phyloP scores from a whole-genome alignment of 2,113 vertebrate genomes.

The Jaculus jaculus region DNA sequence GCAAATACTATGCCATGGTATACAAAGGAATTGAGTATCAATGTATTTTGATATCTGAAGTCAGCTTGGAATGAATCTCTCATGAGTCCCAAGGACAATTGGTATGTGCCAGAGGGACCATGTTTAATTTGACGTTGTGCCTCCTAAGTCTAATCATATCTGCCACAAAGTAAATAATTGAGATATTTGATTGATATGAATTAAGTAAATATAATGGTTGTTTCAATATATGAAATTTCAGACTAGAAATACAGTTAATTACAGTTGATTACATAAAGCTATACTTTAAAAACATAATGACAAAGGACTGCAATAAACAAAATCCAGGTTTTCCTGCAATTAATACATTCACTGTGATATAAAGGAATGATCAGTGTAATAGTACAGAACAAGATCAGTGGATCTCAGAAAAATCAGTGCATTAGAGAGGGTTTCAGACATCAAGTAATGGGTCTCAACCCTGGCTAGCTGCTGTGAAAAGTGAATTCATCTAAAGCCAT shows the following conservation, averaged over 20 bases:
- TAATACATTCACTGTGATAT: background rate
- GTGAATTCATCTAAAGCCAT: slow-evolving; percentile 13
- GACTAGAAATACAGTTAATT: background rate
- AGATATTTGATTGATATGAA: background rate
- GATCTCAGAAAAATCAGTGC: background rate
- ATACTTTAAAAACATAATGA: background rate
- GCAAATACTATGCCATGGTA: background rate
- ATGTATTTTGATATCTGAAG: background rate
- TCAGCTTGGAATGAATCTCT: background rate
- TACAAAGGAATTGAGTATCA: background rate
- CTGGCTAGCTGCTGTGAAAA: background rate
- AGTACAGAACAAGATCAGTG: background rate
- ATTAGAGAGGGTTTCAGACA: background rate
- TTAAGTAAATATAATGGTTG: background rate
- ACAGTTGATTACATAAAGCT: background rate
- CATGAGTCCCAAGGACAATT: background rate
- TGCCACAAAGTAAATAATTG: background rate
- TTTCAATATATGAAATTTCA: background rate
- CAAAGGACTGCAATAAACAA: background rate
- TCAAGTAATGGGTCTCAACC: background rate
- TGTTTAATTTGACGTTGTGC: slow-evolving; percentile 3
- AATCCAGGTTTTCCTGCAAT: background rate
- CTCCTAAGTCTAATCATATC: background rate
- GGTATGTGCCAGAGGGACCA: background rate
- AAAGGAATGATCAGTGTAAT: background rate